phyloP scores from a whole-genome alignment of 2,888 invertebrate species.

The Torymus tubicola region DNA sequence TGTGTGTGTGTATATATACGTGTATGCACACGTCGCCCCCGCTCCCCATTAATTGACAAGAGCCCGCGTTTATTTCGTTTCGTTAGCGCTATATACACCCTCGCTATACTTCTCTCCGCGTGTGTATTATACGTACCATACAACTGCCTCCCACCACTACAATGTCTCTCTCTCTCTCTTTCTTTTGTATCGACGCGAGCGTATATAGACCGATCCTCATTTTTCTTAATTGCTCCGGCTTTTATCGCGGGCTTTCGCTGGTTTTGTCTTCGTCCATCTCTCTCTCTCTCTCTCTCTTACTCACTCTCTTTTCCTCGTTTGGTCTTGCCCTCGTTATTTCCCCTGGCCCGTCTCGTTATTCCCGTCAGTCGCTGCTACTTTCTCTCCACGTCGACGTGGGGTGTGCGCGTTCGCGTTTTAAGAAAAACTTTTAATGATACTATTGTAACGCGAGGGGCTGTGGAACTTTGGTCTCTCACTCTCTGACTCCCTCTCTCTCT shows the following conservation, averaged over 20 bases:
- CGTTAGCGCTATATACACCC: background rate
- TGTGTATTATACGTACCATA: too few species aligned
- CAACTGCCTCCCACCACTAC: background rate
- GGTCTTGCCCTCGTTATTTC: slow-evolving; percentile 49
- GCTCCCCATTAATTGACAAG: slow-evolving; percentile 35
- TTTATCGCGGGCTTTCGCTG: slow-evolving; percentile 36
- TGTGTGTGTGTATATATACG: too few species aligned
- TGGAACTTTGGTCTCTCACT: too few species aligned
- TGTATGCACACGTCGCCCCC: background rate
- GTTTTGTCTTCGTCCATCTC: slow-evolving; percentile 59
- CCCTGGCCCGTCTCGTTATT: slow-evolving; percentile 52
- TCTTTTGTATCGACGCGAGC: slow-evolving; percentile 9
- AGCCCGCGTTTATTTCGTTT: slow-evolving; percentile 11
- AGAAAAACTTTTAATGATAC: slow-evolving; percentile 59
- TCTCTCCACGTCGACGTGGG: slow-evolving; percentile 8
- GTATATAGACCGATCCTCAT: slow-evolving; percentile 27
- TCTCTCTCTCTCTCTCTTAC: slow-evolving; percentile 53
- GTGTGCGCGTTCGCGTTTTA: slow-evolving; percentile 48
- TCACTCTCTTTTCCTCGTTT: slow-evolving; percentile 56
- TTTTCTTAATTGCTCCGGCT: slow-evolving; percentile 54
- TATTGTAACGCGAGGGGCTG: slow-evolving; percentile 43
- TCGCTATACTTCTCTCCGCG: background rate
- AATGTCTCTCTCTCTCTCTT: background rate
- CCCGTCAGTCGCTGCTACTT: slow-evolving; percentile 53
- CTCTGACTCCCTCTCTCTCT: too few species aligned